These are phyloP conservation scores for Caranx ignobilis DNA, from an alignment of 2,113 vertebrate species.

Conservation along the genomic window DNA sequence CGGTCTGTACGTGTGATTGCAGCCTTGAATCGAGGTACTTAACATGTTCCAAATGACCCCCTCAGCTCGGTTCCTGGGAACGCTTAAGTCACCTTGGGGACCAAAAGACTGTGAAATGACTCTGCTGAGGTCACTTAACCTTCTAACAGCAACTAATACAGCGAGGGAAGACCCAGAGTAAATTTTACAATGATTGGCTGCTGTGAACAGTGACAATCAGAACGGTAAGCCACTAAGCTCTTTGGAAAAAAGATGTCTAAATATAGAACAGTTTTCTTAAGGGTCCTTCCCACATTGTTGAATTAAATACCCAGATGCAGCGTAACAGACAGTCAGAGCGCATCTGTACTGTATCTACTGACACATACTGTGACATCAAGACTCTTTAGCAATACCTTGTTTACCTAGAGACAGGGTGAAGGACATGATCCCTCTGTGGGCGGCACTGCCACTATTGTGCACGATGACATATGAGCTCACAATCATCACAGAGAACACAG, in stretches of 20 bases:
- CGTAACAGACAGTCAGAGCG: background rate
- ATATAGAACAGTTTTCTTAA: constrained; percentile 40
- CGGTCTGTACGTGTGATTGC: constrained; percentile 69
- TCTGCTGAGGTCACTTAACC: constrained; percentile 70
- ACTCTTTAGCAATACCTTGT: background rate
- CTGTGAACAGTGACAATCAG: constrained; percentile 32
- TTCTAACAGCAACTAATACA: constrained; percentile 26
- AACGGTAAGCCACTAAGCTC: constrained; percentile 2
- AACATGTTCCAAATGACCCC: constrained; percentile 63
- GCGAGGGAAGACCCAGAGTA: constrained; percentile 38
- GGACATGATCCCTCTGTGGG: background rate
- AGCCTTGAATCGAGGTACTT: constrained; percentile 57
- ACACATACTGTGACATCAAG: background rate
- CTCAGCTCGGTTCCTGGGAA: constrained; percentile 46
- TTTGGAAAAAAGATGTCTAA: constrained; percentile 9
- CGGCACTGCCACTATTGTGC: background rate
- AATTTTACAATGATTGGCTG: constrained; percentile 52
- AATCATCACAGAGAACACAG: background rate
- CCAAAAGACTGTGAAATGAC: constrained; percentile 71
- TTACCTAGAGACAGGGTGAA: constrained; percentile 6
- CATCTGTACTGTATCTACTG: background rate
- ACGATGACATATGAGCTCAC: constrained; percentile 2
- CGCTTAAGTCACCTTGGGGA: constrained; percentile 67
- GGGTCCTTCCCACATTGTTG: constrained; percentile 26
- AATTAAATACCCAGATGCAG: constrained; percentile 33